These are phyloP conservation scores for Dasypus novemcinctus DNA, from an alignment of 2,113 vertebrate genomes.

Conservation along the genomic window DNA sequence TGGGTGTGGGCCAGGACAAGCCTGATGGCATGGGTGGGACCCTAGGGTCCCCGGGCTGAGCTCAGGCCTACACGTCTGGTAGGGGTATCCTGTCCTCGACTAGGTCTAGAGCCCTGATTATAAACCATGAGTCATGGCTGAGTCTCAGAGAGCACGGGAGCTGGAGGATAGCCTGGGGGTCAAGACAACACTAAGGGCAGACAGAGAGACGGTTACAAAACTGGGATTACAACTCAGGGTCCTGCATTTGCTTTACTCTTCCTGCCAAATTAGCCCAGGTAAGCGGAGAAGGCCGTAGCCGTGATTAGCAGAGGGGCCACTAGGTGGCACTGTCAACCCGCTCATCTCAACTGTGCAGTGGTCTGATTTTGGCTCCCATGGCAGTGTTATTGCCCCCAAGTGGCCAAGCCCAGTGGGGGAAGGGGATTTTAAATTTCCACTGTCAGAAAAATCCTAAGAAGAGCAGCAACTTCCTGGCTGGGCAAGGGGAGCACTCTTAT, in stretches of 20 bases:
- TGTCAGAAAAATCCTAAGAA: background rate
- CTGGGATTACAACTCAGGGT: background rate
- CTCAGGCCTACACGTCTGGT: background rate
- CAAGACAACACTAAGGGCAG: background rate
- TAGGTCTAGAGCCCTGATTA: background rate
- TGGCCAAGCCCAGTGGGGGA: background rate
- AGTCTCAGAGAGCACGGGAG: background rate
- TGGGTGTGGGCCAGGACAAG: background rate
- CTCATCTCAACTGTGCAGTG: background rate
- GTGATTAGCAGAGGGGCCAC: conserved; percentile 57
- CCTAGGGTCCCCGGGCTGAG: background rate
- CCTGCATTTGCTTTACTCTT: background rate
- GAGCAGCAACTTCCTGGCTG: background rate
- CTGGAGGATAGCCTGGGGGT: background rate
- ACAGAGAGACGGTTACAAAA: background rate
- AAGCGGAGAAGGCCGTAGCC: background rate
- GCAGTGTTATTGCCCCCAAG: background rate
- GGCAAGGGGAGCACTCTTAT: background rate
- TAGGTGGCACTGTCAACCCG: conserved; percentile 78
- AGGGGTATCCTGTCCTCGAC: background rate
- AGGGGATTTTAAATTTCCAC: background rate
- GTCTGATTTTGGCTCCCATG: background rate
- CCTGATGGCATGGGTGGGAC: accelerated
- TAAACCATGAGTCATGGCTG: background rate
- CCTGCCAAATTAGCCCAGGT: accelerated